These are phyloP conservation scores for Yponomeuta cagnagella DNA, from an alignment of 2,888 invertebrate species.

Conservation along the genomic window DNA sequence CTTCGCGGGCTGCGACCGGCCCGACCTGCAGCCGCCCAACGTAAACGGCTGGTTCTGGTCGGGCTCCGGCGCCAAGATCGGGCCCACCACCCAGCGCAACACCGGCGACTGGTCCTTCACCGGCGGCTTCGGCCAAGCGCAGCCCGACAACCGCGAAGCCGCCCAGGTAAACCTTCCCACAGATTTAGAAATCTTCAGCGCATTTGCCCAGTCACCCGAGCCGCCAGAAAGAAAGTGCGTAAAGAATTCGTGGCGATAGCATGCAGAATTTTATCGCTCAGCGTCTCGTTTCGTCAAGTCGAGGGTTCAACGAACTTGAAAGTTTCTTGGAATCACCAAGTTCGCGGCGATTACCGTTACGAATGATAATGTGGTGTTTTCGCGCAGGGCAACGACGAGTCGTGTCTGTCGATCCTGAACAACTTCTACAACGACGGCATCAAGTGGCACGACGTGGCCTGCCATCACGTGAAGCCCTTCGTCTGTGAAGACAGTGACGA, in stretches of 20 bases:
- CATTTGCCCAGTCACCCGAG: neutral
- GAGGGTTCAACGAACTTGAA: neutral
- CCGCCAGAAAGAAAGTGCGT: slow-evolving; percentile 9
- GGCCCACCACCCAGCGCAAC: slow-evolving; percentile 90
- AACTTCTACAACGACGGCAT: slow-evolving; percentile 93
- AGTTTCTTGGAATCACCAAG: neutral
- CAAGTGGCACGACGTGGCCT: slow-evolving; percentile 92
- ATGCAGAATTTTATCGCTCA: slow-evolving; percentile 13
- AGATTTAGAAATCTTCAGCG: neutral
- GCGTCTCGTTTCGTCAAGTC: slow-evolving; percentile 1
- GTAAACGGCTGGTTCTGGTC: slow-evolving; percentile 96
- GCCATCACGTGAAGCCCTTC: slow-evolving; percentile 90
- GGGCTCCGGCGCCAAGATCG: slow-evolving; percentile 93
- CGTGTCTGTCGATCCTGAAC: slow-evolving; percentile 90
- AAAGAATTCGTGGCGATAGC: slow-evolving; percentile 8
- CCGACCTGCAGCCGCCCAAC: slow-evolving; percentile 89
- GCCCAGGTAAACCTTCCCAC: slow-evolving; percentile 79
- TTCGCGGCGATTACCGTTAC: slow-evolving; percentile 1
- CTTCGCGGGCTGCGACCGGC: slow-evolving; percentile 90
- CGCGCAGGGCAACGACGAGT: slow-evolving; percentile 89
- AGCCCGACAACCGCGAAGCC: slow-evolving; percentile 93
- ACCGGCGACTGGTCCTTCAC: slow-evolving; percentile 94
- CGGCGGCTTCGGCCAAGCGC: slow-evolving; percentile 90
- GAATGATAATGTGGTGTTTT: slow-evolving; percentile 5
- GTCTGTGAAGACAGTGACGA: slow-evolving; percentile 95